A percentile compares a stretch with the other conserved stretches of the same genome.
These are phyloP conservation scores for Psittacula derbiana DNA, from an alignment of 2,797 vertebrate genomes.

Conservation along the genomic window DNA sequence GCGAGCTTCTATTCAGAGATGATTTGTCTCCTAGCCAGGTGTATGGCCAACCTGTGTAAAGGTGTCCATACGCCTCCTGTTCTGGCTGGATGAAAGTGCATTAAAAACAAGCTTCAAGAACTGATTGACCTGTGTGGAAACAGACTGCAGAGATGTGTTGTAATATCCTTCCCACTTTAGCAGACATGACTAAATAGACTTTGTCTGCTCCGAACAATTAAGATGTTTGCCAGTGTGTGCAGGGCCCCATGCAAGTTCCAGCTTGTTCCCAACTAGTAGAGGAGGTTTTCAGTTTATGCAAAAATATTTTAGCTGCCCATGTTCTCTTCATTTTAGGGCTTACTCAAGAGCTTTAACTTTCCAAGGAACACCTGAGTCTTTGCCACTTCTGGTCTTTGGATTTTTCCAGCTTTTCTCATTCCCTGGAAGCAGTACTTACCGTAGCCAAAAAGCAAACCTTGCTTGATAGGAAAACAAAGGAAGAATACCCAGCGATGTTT, in stretches of 20 bases:
- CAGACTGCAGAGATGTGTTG: constrained; percentile 32
- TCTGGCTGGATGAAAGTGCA: not conserved
- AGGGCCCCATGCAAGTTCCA: constrained; percentile 28
- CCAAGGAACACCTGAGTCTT: not conserved
- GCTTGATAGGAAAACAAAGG: not conserved
- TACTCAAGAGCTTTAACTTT: not conserved
- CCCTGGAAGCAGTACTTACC: not conserved
- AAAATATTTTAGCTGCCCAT: not conserved
- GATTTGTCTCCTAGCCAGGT: not conserved
- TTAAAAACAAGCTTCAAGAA: not conserved
- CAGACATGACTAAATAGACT: constrained; percentile 68
- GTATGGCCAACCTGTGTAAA: not conserved
- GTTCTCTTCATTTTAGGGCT: not conserved
- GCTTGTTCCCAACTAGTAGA: not conserved
- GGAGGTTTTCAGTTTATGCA: not conserved
- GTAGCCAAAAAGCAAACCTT: not conserved
- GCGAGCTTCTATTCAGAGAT: not conserved
- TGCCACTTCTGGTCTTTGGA: not conserved
- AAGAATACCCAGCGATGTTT: not conserved
- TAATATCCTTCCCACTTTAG: constrained; percentile 25
- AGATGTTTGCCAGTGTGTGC: constrained; percentile 8
- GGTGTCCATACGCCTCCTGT: not conserved
- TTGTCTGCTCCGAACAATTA: constrained; percentile 59
- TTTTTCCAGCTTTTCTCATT: not conserved
- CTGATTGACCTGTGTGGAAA: not conserved